Evolutionary conservation across 2,113 vertebrate species (phyloP).

Genomic region (Gobiocypris rarus): DNA sequence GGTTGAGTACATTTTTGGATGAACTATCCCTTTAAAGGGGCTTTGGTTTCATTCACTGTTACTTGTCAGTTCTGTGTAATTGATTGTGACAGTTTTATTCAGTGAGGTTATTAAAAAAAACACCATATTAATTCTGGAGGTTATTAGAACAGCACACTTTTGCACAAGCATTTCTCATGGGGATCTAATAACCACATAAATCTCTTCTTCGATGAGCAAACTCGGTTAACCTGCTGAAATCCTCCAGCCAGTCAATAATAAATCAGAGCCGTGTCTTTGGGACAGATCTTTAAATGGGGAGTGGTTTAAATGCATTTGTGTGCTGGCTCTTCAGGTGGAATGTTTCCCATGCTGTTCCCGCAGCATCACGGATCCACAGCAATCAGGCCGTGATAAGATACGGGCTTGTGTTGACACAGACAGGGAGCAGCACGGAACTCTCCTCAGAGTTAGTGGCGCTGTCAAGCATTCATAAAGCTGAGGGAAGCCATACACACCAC

Average conservation of each 20-base stretch:
- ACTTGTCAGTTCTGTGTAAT: too few relatives aligned
- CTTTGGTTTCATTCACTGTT: too few relatives aligned
- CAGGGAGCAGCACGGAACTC: slow-evolving; percentile 76
- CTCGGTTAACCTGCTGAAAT: not conserved
- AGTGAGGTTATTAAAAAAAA: too few relatives aligned
- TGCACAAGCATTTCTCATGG: not conserved
- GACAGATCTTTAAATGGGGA: slow-evolving; percentile 9
- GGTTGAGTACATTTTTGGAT: too few relatives aligned
- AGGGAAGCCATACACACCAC: slow-evolving; percentile 59
- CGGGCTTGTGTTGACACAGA: slow-evolving; percentile 71
- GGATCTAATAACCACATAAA: not conserved
- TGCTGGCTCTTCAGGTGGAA: slow-evolving; percentile 65
- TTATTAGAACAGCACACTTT: not conserved
- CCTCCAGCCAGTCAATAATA: slow-evolving; percentile 22
- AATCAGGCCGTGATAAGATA: slow-evolving; percentile 74
- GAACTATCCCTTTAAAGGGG: too few relatives aligned
- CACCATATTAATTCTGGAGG: too few relatives aligned
- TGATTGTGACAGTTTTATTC: too few relatives aligned
- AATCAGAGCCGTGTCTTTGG: slow-evolving; percentile 63
- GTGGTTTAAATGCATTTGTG: slow-evolving; percentile 1
- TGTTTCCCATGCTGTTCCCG: slow-evolving; percentile 67
- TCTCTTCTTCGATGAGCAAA: not conserved
- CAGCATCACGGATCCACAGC: slow-evolving; percentile 70
- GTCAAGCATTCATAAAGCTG: slow-evolving; percentile 46
- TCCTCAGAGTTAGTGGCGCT: slow-evolving; percentile 41